A percentile compares a stretch with the other conserved stretches of the same genome.
These are phyloP conservation scores for Diglossa cyanea DNA, from an alignment of 2,797 vertebrate genomes.

Conservation along the genomic window DNA sequence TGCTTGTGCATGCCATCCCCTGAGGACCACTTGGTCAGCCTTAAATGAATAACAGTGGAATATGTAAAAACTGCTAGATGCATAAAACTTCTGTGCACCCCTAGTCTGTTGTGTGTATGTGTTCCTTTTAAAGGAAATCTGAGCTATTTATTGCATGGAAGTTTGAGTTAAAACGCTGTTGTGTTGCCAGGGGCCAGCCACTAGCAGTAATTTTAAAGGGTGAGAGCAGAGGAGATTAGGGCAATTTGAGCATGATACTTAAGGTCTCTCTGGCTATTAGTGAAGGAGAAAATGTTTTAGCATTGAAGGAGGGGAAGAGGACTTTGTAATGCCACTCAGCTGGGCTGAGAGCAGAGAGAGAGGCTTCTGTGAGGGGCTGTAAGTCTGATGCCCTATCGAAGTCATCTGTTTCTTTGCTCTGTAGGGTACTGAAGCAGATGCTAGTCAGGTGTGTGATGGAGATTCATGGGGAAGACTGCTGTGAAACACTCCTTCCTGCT, in stretches of 20 bases:
- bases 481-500: background rate
- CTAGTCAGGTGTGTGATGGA: background rate
- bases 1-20: constrained; percentile 66
- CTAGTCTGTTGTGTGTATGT: constrained; percentile 30
- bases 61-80: constrained; percentile 66
- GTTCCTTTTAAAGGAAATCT: constrained; percentile 62
- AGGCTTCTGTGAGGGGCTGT: background rate
- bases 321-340: background rate
- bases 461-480: background rate
- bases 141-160: constrained; percentile 58
- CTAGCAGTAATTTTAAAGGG: constrained; percentile 60
- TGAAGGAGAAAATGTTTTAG: background rate
- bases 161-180: constrained; percentile 33
- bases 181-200: constrained; percentile 47
- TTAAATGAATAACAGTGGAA: constrained; percentile 68
- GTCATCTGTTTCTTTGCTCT: background rate
- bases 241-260: constrained; percentile 39
- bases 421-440: constrained; percentile 38
- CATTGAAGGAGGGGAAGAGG: background rate
- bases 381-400: background rate
- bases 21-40: constrained; percentile 64
- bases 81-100: constrained; percentile 39
- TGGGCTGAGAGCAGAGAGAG: background rate
- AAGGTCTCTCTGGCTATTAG: constrained; percentile 3
- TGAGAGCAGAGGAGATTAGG: constrained; percentile 23